Evolutionary conservation across 2,113 vertebrate genomes (phyloP), one percentile per base, ranked within the genome.

Genomic region (Petrocephalus microphthalmus): DNA sequence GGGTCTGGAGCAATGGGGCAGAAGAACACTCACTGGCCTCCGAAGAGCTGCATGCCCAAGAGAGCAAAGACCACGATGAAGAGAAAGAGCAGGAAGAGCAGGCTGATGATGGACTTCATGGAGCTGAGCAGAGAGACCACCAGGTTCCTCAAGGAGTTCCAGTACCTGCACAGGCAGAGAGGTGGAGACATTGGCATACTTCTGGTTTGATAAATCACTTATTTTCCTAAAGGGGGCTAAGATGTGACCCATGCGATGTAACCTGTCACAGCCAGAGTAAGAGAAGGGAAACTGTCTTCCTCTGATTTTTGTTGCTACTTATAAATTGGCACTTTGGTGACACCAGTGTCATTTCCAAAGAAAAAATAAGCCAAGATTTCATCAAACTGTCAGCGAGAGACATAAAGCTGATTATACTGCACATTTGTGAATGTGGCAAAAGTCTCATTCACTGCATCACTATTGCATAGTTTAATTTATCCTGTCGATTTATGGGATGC

Each of bases 41-140:
- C 98, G 0, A 99, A 99, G 90, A 99, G 97, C 94, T 99, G 98
- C 98, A 99, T 99, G 86, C 98, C 98, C 90, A 99, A 95, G 93
- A 99, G 92, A 19, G 98, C 98, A 3, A 99, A 99, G 88, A 99
- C 98, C 85, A 99, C 98, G 0, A 99, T 99, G 95, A 99, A 99
- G 57, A 99, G 96, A 95, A 99, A 99, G 11, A 99, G 98, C 89
- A 99, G 95, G 94, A 99, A 99, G 10, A 99, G 97, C 91, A 99
- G 94, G 92, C 98, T 99, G 95, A 99, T 96, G 93, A 99, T 99
- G 93, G 98, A 99, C 91, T 99, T 99, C 98, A 99, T 99, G 89
- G 98, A 99, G 91, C 98, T 99, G 42, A 99, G 96, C 90, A 99
- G 94, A 47, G 98, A 99, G 2, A 99, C 98, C 78, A 99, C 98